Base-by-base conservation (phyloP, 2,113 vertebrate genomes). In the Morone saxatilis region DNA sequence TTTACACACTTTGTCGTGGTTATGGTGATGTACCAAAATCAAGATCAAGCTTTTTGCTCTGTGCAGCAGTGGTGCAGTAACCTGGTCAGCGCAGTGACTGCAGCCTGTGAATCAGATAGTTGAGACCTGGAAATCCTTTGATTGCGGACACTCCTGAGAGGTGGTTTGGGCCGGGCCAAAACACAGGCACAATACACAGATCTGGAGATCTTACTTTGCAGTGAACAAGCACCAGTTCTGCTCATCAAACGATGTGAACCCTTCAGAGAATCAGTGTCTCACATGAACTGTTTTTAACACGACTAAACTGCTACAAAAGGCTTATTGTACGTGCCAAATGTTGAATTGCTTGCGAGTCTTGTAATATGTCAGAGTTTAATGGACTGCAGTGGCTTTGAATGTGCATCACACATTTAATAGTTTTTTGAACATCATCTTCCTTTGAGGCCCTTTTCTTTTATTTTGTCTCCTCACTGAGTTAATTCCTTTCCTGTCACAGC, bases 401-500 rank as follows among this genome's bases (percentile, higher is more conserved):
- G 48, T 14, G 17, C 25, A 78, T 88, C 48, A 71, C 51, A 70
- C 48, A 13, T 87, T 84, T 84, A 85, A 82, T 70, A 80, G 79
- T 88, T 90, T 88, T 79, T 76, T 31, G 31, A 88, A 80, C 71
- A 86, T 83, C 60, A 76, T 90, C 67, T 66, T 66, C 79, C 84
- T 92, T 87, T 89, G 86, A 92, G 81, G 43, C 38, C 66, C 76
- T 76, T 83, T 80, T 83, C 70, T 86, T 54, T 79, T 25, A 85
- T 91, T 89, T 84, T 14, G 76, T 87, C 89, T 88, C 80, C 76
- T 83, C 17, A 47, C 85, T 72, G 84, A 92, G 87, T 90, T 92
- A 93, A 93, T 94, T 94, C 90, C 91, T 91, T 91, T 92, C 94
- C 83, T 95, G 94, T 94, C 72, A 43, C 84, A 84, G 80, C 94